Evolutionary conservation across 2,113 vertebrate genomes (phyloP), one percentile per base, ranked within the genome.

Genomic region (Patagioenas fasciata): DNA sequence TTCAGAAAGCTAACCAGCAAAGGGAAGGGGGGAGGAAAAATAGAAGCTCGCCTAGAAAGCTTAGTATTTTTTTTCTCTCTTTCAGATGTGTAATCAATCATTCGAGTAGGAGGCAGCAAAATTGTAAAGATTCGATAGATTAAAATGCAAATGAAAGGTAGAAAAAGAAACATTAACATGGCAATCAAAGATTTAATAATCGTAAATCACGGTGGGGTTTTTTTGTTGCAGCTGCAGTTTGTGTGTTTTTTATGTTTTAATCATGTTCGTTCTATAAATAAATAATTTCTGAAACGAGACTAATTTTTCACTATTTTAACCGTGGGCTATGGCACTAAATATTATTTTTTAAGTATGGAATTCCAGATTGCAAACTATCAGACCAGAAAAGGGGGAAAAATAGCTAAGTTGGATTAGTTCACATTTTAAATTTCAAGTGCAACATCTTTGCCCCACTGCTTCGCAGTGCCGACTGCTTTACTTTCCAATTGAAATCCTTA

Each of bases 91-190:
- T 98, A 97, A 98, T 98, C 97, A 97, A 98, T 98, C 98, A 98
- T 93, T 96, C 96, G 97, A 98, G 97, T 97, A 97, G 97, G 97
- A 98, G 97, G 97, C 97, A 98, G 97, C 97, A 98, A 98, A 98
- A 98, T 97, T 97, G 98, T 98, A 98, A 98, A 98, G 98, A 98
- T 98, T 98, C 98, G 97, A 98, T 98, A 98, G 98, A 98, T 98
- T 98, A 98, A 98, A 98, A 98, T 98, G 98, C 98, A 98, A 98
- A 98, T 98, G 98, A 97, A 98, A 98, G 97, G 95, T 97, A 98
- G 97, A 98, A 98, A 98, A 98, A 98, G 98, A 98, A 98, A 98
- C 98, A 98, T 98, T 97, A 98, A 98, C 98, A 96, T 97, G 98
- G 97, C 97, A 97, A 98, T 98, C 98, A 98, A 98, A 98, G 97